phyloP scores from a whole-genome alignment of 2,888 invertebrate genomes.

The Molanna angustata region DNA sequence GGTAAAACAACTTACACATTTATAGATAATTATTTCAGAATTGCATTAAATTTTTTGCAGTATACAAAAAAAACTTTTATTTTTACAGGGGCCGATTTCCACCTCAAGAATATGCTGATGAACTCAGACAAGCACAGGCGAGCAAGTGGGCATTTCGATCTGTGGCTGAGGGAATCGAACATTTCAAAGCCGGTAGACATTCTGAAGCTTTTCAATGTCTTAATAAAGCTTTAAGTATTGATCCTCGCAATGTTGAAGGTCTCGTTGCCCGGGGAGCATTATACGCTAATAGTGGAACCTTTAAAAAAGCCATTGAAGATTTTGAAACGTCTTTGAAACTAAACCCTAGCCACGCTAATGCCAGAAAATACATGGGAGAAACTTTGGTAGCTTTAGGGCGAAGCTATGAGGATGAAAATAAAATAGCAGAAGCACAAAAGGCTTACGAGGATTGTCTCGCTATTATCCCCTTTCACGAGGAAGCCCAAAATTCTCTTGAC shows the following conservation, averaged over 20 bases:
- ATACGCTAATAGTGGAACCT: slow-evolving; percentile 92
- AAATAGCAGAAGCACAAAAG: slow-evolving; percentile 79
- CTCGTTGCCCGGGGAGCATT: slow-evolving; percentile 88
- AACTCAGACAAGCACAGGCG: slow-evolving; percentile 85
- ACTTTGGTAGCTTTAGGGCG: slow-evolving; percentile 86
- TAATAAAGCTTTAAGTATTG: slow-evolving; percentile 89
- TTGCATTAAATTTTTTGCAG: neutral
- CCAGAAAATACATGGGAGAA: slow-evolving; percentile 91
- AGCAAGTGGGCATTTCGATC: slow-evolving; percentile 91
- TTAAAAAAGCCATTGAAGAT: slow-evolving; percentile 90
- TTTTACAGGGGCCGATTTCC: slow-evolving; percentile 69
- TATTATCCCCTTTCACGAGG: slow-evolving; percentile 83
- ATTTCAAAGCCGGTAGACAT: slow-evolving; percentile 90
- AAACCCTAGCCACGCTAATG: slow-evolving; percentile 89
- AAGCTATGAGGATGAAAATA: slow-evolving; percentile 84
- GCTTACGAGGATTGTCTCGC: slow-evolving; percentile 81
- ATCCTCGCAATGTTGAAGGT: slow-evolving; percentile 89
- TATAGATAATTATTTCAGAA: neutral
- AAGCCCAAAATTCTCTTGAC: slow-evolving; percentile 80
- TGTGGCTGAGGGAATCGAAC: slow-evolving; percentile 93
- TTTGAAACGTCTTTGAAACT: slow-evolving; percentile 88
- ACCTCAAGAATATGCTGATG: slow-evolving; percentile 76
- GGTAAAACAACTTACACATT: slow-evolving; percentile 47
- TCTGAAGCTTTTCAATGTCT: slow-evolving; percentile 93
- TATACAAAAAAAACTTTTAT: slow-evolving; percentile 7